phyloP scores from a whole-genome alignment of 2,113 vertebrate genomes.

The Ictalurus punctatus region DNA sequence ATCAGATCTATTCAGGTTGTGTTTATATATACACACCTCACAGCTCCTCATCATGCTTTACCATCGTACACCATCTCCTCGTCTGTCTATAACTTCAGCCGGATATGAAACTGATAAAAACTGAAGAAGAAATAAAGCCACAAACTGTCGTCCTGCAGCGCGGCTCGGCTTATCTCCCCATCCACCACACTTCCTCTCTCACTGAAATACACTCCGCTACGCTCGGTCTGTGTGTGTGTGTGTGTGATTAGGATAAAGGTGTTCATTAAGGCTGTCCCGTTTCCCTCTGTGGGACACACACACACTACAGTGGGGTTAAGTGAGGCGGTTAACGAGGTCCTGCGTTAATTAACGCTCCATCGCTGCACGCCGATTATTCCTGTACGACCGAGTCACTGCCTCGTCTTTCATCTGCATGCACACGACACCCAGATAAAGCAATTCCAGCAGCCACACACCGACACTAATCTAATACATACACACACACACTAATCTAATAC shows the following conservation, averaged over 20 bases:
- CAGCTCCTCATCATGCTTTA: not conserved
- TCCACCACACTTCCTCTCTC: slow-evolving; percentile 4
- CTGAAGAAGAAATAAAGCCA: not conserved
- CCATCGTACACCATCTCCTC: not conserved
- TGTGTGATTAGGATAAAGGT: not conserved
- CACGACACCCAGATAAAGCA: not conserved
- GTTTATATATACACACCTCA: not conserved
- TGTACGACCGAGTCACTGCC: not conserved
- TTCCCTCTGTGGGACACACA: not conserved
- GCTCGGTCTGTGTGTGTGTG: slow-evolving; percentile 6
- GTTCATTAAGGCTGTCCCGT: not conserved
- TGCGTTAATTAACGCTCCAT: not conserved
- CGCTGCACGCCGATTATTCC: not conserved
- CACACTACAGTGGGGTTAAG: not conserved
- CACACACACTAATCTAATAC: not conserved
- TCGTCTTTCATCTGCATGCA: slow-evolving; percentile 3
- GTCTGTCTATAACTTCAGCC: not conserved
- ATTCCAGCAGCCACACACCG: slow-evolving; percentile 9
- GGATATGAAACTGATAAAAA: slow-evolving; percentile 21
- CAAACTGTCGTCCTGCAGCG: slow-evolving; percentile 16
- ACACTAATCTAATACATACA: slow-evolving; percentile 16
- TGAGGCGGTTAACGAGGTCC: not conserved
- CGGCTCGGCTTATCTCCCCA: slow-evolving; percentile 38
- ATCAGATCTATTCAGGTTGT: not conserved
- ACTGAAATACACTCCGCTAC: not conserved